These are phyloP conservation scores for Drosophila orena DNA, from an alignment of 1,140 invertebrate genomes.

Conservation along the genomic window DNA sequence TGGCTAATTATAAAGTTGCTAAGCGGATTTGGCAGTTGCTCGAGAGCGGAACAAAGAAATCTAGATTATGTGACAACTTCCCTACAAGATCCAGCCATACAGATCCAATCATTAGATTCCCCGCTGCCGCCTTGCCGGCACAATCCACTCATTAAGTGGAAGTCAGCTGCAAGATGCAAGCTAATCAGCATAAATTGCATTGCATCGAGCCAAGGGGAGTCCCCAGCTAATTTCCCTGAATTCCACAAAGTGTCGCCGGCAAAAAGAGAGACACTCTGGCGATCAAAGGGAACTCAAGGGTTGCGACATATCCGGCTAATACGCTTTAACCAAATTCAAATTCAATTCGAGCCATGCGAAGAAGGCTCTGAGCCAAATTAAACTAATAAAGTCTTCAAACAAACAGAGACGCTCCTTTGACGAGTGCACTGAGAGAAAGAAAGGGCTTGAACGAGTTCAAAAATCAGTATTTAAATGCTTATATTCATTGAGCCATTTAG, in stretches of 20 bases:
- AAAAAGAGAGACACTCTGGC: conserved; percentile 3
- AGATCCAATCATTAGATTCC: conserved; percentile 12
- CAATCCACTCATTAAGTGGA: conserved; percentile 31
- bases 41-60: conserved; percentile 11
- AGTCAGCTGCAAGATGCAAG: conserved; percentile 45
- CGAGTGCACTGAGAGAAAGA: conserved; percentile 7
- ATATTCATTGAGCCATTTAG: background rate
- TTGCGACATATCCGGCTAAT: conserved; percentile 7
- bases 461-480: background rate
- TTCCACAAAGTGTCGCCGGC: background rate
- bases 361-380: conserved; percentile 32
- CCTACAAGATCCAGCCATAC: background rate
- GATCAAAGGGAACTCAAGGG: conserved; percentile 28
- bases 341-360: conserved; percentile 31
- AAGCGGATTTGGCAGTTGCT: conserved; percentile 65
- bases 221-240: conserved; percentile 24
- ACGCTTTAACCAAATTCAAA: conserved; percentile 24
- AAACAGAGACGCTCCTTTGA: conserved; percentile 4
- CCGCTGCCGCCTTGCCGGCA: background rate
- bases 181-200: conserved; percentile 55
- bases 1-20: conserved; percentile 74
- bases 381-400: conserved; percentile 46
- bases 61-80: conserved; percentile 11
- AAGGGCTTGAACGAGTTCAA: background rate
- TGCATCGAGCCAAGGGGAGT: conserved; percentile 8